Evolutionary conservation across 92 coral and sea anemone species (phyloP).

Genomic region (Chrysogorgia sp.): DNA sequence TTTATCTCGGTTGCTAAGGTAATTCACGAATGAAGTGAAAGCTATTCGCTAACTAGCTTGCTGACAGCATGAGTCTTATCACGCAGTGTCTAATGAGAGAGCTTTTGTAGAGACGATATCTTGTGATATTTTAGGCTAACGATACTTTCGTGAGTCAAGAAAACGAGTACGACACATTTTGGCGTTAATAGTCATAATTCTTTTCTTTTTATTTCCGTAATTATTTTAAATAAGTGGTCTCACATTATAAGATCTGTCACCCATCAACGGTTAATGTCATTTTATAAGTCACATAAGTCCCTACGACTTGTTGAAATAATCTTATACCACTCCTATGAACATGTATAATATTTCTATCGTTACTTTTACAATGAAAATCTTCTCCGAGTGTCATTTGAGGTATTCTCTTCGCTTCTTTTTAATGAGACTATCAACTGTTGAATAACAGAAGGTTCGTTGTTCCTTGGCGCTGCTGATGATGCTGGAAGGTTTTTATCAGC

Average conservation of each 20-base stretch:
- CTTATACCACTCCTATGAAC: no score
- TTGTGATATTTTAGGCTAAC: background rate
- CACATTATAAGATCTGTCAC: no score
- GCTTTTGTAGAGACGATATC: no score
- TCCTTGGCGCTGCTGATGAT: slow-evolving; percentile 80
- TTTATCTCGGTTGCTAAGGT: no score
- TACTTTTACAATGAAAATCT: slow-evolving; percentile 5
- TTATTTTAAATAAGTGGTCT: no score
- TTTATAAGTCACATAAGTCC: no score
- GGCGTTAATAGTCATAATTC: background rate
- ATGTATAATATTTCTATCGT: background rate
- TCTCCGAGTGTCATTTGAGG: slow-evolving; percentile 9
- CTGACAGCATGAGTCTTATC: no score
- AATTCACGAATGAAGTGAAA: no score
- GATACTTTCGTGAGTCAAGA: background rate
- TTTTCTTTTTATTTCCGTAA: background rate
- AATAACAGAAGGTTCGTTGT: slow-evolving; percentile 87
- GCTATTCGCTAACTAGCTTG: no score
- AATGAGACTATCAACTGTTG: slow-evolving; percentile 72
- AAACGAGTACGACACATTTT: background rate
- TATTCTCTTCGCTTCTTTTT: slow-evolving; percentile 35
- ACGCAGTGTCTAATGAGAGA: no score
- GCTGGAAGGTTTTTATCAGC: slow-evolving; percentile 80
- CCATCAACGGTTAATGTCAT: no score
- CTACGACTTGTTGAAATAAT: no score